These are phyloP conservation scores for Jacana jacana DNA, from an alignment of 2,113 vertebrate species.

Conservation along the genomic window DNA sequence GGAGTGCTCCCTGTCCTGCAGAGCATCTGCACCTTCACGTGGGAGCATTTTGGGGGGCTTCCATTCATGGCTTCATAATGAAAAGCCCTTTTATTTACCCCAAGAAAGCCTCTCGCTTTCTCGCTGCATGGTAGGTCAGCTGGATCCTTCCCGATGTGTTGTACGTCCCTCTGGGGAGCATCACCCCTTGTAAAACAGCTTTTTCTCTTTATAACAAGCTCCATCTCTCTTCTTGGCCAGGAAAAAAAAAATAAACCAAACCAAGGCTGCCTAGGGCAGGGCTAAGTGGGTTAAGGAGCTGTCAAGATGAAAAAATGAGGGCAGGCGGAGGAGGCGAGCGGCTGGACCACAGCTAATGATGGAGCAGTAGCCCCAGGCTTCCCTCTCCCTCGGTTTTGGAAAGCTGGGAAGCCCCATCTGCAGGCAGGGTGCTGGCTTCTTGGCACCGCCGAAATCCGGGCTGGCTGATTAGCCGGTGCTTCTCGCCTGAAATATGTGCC, in stretches of 20 bases:
- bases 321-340: not conserved
- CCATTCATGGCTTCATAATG: not conserved
- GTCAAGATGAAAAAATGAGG: not conserved
- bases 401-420: not conserved
- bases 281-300: conserved; percentile 41
- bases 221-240: not conserved
- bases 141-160: not conserved
- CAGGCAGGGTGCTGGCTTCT: not conserved
- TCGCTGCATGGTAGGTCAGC: rapidly evolving
- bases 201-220: not conserved
- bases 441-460: not conserved
- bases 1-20: not conserved
- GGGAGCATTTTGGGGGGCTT: not conserved
- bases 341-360: not conserved
- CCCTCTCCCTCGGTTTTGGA: not conserved
- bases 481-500: not conserved
- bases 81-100: not conserved
- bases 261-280: not conserved
- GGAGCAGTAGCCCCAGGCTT: not conserved
- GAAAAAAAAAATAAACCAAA: not conserved
- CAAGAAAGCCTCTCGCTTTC: not conserved
- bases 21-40: not conserved
- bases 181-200: not conserved
- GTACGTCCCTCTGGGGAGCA: not conserved
- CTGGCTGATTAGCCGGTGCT: not conserved